phyloP scores from a whole-genome alignment of 2,113 vertebrate genomes.

The Pseudopodoces humilis region DNA sequence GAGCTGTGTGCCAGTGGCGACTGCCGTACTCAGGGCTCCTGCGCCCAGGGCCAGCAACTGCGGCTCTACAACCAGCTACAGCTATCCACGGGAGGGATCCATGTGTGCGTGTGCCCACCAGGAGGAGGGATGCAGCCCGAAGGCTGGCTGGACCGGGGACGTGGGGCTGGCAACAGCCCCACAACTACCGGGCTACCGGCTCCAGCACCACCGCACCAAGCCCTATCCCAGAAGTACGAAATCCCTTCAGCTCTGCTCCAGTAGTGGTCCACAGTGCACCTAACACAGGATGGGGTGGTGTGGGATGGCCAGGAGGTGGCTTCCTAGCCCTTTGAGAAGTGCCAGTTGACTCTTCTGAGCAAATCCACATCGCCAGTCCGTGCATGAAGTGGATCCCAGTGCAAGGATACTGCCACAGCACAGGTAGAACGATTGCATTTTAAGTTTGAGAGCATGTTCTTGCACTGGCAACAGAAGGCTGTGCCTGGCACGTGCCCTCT shows the following conservation, averaged over 20 bases:
- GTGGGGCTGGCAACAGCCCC: background rate
- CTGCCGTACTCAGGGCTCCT: background rate
- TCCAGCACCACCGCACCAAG: background rate
- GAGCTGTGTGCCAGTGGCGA: background rate
- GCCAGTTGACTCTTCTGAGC: background rate
- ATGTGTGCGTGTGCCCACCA: fast-evolving
- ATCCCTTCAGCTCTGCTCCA: background rate
- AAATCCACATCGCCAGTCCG: background rate
- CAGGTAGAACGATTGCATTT: background rate
- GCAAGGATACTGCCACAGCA: background rate
- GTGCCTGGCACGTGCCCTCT: background rate
- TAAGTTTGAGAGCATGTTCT: background rate
- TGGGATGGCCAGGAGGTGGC: background rate
- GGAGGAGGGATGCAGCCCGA: background rate
- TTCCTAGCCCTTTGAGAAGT: background rate
- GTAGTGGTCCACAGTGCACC: no score
- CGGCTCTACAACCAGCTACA: fast-evolving
- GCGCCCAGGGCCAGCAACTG: background rate
- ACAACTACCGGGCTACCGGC: background rate
- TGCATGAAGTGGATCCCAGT: background rate
- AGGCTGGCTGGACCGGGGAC: fast-evolving
- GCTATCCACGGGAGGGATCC: background rate
- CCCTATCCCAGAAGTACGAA: background rate
- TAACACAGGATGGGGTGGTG: no score
- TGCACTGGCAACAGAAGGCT: fast-evolving